phyloP scores from a whole-genome alignment of 1,140 invertebrate species.

The Lamellibrachia luymesi region DNA sequence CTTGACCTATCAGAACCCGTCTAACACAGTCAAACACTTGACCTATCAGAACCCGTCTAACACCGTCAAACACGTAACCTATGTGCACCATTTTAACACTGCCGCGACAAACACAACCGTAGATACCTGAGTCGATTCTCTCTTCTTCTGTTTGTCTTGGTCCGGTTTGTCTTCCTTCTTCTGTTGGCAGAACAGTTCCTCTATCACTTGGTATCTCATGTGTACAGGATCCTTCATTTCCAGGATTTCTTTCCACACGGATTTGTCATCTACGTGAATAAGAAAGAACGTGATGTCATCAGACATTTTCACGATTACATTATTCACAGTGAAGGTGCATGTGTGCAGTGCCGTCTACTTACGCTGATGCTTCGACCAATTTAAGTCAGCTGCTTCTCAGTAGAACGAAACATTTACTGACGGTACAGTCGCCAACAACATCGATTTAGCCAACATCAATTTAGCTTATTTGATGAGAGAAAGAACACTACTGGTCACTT shows the following conservation, averaged over 20 bases:
- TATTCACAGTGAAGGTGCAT: constrained; percentile 7
- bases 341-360: neutral
- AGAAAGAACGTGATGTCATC: constrained; percentile 24
- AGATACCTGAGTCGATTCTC: neutral
- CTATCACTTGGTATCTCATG: constrained; percentile 55
- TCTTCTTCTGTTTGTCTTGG: neutral
- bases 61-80: no score
- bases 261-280: constrained; percentile 67
- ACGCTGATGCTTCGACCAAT: neutral
- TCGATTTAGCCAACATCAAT: no score
- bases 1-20: no score
- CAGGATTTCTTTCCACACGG: constrained; percentile 86
- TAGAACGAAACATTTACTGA: no score
- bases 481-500: no score
- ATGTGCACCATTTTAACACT: no score
- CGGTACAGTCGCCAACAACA: no score
- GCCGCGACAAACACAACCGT: no score
- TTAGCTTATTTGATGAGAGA: no score
- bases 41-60: no score
- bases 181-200: constrained; percentile 52
- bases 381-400: no score
- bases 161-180: constrained; percentile 20
- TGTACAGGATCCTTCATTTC: constrained; percentile 72
- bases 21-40: no score
- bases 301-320: neutral